Evolutionary conservation across 1,140 invertebrate species (phyloP).

Genomic region (Pogonomyrmex barbatus): DNA sequence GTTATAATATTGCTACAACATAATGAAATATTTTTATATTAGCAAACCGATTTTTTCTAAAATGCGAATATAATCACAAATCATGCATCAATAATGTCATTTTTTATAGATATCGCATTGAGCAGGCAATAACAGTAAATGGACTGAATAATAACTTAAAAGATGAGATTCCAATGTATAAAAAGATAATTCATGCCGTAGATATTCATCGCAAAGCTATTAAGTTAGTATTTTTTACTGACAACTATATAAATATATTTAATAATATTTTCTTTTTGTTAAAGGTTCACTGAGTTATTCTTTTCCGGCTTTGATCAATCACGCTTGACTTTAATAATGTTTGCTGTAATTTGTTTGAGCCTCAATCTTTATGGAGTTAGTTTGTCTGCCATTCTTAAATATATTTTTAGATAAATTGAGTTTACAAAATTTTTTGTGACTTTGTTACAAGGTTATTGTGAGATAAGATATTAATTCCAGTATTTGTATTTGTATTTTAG

Average conservation of each 20-base stretch:
- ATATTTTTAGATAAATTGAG: too few species aligned
- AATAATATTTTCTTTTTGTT: neutral
- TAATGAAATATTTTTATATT: neutral
- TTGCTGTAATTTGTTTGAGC: neutral
- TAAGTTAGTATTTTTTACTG: neutral
- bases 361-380: constrained; percentile 10
- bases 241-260: neutral
- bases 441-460: neutral
- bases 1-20: neutral
- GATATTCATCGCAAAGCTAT: constrained; percentile 1
- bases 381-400: neutral
- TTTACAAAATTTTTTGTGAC: neutral
- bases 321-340: neutral
- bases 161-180: neutral
- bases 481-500: neutral
- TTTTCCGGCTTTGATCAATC: neutral
- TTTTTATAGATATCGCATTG: neutral
- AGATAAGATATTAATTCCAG: neutral
- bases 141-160: neutral
- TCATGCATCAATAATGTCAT: neutral
- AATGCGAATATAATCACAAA: neutral
- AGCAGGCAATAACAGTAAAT: neutral
- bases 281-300: neutral
- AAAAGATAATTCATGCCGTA: neutral
- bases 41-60: neutral